Evolutionary conservation across 2,113 vertebrate species (phyloP).

Genomic region (Malurus elegans): DNA sequence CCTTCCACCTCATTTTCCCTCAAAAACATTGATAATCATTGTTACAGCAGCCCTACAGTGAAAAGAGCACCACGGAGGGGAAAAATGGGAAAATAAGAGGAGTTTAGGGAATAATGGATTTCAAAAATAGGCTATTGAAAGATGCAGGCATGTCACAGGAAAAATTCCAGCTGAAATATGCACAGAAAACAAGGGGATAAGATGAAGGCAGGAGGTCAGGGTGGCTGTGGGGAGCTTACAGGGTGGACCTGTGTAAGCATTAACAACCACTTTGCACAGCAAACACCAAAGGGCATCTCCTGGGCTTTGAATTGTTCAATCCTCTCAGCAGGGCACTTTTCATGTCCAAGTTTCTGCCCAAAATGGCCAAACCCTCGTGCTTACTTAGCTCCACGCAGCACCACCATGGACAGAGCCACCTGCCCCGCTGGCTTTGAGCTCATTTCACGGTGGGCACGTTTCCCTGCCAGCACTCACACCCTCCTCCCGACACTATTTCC

Average conservation of each 20-base stretch:
- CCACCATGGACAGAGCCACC: background rate
- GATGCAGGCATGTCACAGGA: background rate
- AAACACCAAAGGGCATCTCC: background rate
- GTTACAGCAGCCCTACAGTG: background rate
- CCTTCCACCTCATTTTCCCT: background rate
- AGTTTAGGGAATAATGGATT: background rate
- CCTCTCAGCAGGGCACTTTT: background rate
- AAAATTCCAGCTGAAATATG: background rate
- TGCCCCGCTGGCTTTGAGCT: background rate
- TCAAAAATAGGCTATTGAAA: background rate
- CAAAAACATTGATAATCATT: background rate
- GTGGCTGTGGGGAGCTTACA: accelerated
- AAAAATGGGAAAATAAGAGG: background rate
- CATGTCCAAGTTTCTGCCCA: background rate
- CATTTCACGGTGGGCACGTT: background rate
- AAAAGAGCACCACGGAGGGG: background rate
- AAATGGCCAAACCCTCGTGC: background rate
- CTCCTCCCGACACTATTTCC: background rate
- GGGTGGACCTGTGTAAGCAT: background rate
- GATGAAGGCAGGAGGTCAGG: background rate
- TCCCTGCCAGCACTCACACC: background rate
- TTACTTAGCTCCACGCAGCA: accelerated
- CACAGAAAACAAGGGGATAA: background rate
- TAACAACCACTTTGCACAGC: background rate
- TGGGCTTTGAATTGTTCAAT: background rate